Conservation (phyloP, 2,888 invertebrate genomes). For the Biston betularia region DNA sequence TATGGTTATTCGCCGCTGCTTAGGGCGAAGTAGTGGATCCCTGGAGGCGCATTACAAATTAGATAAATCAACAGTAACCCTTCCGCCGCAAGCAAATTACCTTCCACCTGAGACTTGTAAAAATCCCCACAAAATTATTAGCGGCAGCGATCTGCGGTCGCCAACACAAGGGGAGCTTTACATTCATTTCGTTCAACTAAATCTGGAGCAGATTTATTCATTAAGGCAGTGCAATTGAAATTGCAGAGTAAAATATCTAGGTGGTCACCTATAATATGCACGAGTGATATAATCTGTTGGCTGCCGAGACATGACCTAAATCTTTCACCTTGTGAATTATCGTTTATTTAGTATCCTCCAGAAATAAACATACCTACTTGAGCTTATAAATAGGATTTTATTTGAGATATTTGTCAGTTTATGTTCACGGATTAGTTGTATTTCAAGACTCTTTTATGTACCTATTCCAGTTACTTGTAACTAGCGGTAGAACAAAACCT, state of each 20-base stretch:
- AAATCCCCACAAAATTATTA: slow-evolving; percentile 74
- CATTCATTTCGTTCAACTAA: slow-evolving; percentile 34
- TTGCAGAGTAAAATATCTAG: slow-evolving; percentile 2
- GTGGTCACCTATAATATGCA: slow-evolving; percentile 7
- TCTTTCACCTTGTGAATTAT: background rate
- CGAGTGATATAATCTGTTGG: slow-evolving; percentile 8
- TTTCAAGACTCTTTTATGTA: no score
- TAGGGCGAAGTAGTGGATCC: slow-evolving; percentile 74
- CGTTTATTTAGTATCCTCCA: slow-evolving; percentile 5
- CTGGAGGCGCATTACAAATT: slow-evolving; percentile 70
- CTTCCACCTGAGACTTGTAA: slow-evolving; percentile 84
- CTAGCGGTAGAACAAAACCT: no score
- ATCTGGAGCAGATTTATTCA: slow-evolving; percentile 29
- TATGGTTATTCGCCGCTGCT: slow-evolving; percentile 60
- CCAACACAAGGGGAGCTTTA: slow-evolving; percentile 48
- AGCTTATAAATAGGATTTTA: slow-evolving; percentile 6
- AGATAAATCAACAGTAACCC: slow-evolving; percentile 83
- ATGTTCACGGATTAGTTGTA: background rate
- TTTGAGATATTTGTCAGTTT: background rate
- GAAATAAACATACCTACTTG: slow-evolving; percentile 6
- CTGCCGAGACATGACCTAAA: slow-evolving; percentile 18
- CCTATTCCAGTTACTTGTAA: no score
- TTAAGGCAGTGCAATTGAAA: slow-evolving; percentile 22
- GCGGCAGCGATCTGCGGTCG: slow-evolving; percentile 52
- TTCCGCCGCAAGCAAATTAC: slow-evolving; percentile 80